Base-by-base conservation (phyloP, 2,888 invertebrate genomes). In the Parthenolecanium corni region DNA sequence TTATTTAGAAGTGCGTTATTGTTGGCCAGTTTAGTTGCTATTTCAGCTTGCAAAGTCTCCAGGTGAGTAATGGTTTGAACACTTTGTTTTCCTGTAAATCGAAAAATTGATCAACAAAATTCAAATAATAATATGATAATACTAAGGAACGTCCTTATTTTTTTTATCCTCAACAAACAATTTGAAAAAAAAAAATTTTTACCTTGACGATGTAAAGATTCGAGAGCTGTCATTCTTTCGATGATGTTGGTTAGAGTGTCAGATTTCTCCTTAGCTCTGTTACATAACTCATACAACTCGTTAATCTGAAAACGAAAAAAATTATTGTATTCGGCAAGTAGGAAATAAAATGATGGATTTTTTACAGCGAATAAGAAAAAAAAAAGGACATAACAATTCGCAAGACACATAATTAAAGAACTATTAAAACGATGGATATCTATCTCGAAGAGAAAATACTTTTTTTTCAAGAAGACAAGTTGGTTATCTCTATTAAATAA, bases 171-270 rank as follows among this genome's bases (percentile, higher is more conserved):
- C 31, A 31, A n/a, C 9, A 9, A 31, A 6, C 9, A 31, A 31
- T 31, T 31, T 31, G 4, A 31, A 31, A 4, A 31, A n/a, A n/a
- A n/a, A n/a, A n/a, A n/a, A n/a, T n/a, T n/a, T n/a, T n/a, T 74
- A 91, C 93, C 93, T 82, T 92, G 90, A 73, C 86, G 86, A 71
- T 96, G 95, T 5, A 96, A 76, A 2, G 84, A 82, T 74, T 91
- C 89, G 3, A 96, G 76, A 1, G 92, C 86, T 69, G 86, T 82
- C 79, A 96, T 83, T 63, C 95, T 80, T 69, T 91, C 87, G 38
- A 94, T 80, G 23, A 87, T 81, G 69, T 84, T 82, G 0, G 89
- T 89, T 65, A 90, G 71, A 64, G 90, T 79, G 72, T 89, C 85
- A 54, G 84, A 81, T 65, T 89, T 79, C 11, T 84, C 81, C 71